Evolutionary conservation across 2,797 vertebrate genomes (phyloP).

Genomic region (Ispidina picta): DNA sequence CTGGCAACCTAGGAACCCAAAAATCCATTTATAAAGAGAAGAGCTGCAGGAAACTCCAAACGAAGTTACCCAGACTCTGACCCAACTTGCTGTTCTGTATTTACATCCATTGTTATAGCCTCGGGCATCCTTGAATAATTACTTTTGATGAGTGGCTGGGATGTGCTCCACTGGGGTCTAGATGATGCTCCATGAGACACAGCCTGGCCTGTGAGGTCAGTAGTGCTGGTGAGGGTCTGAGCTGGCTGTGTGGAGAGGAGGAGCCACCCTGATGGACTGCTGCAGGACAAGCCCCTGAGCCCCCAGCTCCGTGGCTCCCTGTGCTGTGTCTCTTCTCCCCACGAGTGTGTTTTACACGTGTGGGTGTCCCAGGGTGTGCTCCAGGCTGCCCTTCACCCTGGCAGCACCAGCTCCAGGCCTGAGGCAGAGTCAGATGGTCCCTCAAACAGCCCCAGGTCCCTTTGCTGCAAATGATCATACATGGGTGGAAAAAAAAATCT

Average conservation of each 20-base stretch:
- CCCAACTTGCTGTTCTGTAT: neutral
- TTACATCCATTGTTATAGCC: slow-evolving; percentile 34
- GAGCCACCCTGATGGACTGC: neutral
- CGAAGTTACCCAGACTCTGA: neutral
- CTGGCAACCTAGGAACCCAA: neutral
- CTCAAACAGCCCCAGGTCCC: neutral
- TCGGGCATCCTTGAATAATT: neutral
- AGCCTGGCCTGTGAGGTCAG: accelerated
- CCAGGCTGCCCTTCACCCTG: neutral
- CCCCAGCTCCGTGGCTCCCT: neutral
- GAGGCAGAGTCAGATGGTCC: neutral
- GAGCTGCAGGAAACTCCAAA: slow-evolving; percentile 5
- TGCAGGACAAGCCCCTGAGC: neutral
- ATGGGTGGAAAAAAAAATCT: neutral
- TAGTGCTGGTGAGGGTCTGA: neutral
- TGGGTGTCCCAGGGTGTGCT: neutral
- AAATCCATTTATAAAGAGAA: neutral
- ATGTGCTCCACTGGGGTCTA: neutral
- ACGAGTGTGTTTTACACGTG: accelerated
- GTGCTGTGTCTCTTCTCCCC: neutral
- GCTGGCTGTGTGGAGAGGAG: neutral
- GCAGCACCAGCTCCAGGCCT: neutral
- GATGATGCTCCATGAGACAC: neutral
- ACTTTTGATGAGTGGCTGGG: neutral
- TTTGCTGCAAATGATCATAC: neutral